These are phyloP conservation scores for Regulus satrapa DNA, from an alignment of 2,113 vertebrate genomes.

Conservation along the genomic window DNA sequence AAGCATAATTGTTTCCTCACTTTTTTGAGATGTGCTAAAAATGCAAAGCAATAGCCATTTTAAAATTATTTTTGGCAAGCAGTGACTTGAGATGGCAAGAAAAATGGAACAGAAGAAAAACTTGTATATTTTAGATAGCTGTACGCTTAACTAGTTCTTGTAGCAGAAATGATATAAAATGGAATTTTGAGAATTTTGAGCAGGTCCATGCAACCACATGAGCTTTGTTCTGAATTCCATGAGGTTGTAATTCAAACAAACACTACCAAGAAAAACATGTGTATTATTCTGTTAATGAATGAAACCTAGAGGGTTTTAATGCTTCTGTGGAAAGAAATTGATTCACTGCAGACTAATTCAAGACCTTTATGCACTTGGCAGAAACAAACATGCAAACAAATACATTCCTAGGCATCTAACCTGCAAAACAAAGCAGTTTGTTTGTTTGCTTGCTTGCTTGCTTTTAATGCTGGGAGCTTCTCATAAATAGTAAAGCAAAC, in stretches of 20 bases:
- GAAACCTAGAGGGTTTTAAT: slow-evolving; percentile 53
- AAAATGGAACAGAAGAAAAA: neutral
- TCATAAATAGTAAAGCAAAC: neutral
- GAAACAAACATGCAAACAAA: slow-evolving; percentile 61
- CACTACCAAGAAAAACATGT: neutral
- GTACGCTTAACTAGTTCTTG: neutral
- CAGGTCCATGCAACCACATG: slow-evolving; percentile 37
- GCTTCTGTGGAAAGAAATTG: slow-evolving; percentile 23
- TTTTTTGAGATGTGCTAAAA: neutral
- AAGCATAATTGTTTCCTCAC: neutral
- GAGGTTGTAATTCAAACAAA: slow-evolving; percentile 55
- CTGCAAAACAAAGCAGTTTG: slow-evolving; percentile 10
- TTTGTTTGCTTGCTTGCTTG: neutral
- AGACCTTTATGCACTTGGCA: slow-evolving; percentile 48
- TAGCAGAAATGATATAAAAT: neutral
- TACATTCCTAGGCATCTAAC: slow-evolving; percentile 54
- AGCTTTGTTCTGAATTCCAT: slow-evolving; percentile 41
- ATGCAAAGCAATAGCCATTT: neutral
- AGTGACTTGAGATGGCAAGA: neutral
- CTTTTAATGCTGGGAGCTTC: neutral
- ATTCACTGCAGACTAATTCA: slow-evolving; percentile 65
- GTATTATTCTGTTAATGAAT: slow-evolving; percentile 49
- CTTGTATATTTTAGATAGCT: neutral
- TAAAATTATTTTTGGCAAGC: neutral
- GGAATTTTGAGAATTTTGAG: slow-evolving; percentile 44